Base-by-base conservation (phyloP, 2,797 vertebrate genomes). In the Numenius phaeopus region DNA sequence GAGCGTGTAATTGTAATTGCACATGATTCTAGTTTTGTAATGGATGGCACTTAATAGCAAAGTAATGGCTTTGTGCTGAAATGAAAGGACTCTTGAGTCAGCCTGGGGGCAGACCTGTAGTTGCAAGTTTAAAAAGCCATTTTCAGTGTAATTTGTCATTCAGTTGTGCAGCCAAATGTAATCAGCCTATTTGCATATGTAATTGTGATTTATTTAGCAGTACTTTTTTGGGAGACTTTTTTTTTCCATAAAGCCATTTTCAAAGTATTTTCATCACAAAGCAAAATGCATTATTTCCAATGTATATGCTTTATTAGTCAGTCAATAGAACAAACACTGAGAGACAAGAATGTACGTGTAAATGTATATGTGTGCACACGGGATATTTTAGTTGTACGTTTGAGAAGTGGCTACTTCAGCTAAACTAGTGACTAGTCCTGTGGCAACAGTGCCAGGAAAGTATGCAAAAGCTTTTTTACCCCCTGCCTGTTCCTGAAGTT, bases 1-100 rank as follows among this genome's bases (percentile, higher is more conserved):
- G 72, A 94, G 82, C 32, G 0, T 91, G 87, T 95, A 95, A 95
- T 96, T 92, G 67, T 89, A 96, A 92, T 44, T 89, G 89, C 49
- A 67, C 20, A 2, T 87, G 64, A 61, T 65, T 89, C 34, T 58
- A 77, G 70, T 42, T 95, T 95, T 78, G 71, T 50, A 69, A 67
- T 55, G 82, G 72, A 81, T 80, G 52, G 44, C 72, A 86, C 55
- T 91, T 83, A 49, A 49, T 67, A 67, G 82, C 52, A 90, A 88
- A 94, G 42, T 91, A 67, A 91, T 91, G 92, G 79, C 47, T 80
- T 80, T 91, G 49, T 83, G 69, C 57, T 81, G 54, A 85, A 91
- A 50, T 65, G 52, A 92, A 92, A 86, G 59, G 78, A 86, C 94
- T 85, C 59, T 52, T 67, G 75, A 84, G 83, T 80, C 80, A 91